A percentile compares a stretch with the other conserved stretches of the same genome.
These are phyloP conservation scores for human DNA, from an alignment of 2,113 vertebrate genomes.

Conservation along the genomic window DNA sequence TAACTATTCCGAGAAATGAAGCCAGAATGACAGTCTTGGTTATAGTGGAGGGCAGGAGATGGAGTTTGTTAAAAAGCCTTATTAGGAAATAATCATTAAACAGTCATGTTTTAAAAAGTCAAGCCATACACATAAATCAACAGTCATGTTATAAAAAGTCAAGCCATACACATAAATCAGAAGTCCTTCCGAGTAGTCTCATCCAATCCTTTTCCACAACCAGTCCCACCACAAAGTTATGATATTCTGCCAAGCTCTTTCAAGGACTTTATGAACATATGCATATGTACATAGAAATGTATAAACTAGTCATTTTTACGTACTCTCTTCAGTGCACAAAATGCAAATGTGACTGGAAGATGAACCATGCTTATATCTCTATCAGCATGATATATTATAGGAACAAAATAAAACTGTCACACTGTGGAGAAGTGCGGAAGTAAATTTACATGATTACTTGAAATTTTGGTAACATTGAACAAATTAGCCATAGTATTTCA, in stretches of 20 bases:
- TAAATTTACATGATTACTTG: background rate
- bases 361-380: background rate
- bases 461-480: background rate
- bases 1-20: background rate
- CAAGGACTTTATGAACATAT: background rate
- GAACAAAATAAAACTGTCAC: slow-evolving; percentile 6
- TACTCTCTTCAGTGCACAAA: background rate
- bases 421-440: background rate
- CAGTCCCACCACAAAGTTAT: background rate
- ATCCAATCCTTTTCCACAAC: background rate
- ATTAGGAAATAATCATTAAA: background rate
- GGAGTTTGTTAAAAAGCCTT: background rate
- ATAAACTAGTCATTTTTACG: background rate
- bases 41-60: background rate
- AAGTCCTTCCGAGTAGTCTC: background rate
- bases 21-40: background rate
- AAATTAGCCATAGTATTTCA: slow-evolving; percentile 36
- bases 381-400: background rate
- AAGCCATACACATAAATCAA: background rate
- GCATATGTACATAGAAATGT: background rate
- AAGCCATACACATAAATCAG: background rate
- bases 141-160: background rate
- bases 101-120: background rate
- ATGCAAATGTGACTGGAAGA: background rate
- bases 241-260: background rate